Base-by-base conservation (phyloP, 2,113 vertebrate genomes). In the Rousettus leschenaultii region DNA sequence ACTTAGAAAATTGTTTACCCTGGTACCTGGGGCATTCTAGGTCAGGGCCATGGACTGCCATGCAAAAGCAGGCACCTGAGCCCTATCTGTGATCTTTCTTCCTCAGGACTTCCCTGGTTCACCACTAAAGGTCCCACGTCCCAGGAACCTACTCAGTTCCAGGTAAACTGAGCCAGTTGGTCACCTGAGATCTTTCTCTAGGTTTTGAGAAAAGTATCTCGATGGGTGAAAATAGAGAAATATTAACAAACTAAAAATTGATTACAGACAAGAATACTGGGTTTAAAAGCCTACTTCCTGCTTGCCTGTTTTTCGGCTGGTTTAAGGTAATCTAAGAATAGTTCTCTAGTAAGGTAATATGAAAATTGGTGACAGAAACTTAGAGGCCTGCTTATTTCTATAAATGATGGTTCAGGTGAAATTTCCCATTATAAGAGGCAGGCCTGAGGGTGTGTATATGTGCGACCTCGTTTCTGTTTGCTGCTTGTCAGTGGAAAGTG, bases 181-280 rank as follows among this genome's bases (percentile, higher is more conserved):
- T 87, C 48, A 89, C 18, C 19, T 73, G 65, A 45, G 63, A 11
- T 30, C 30, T 93, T n/a, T 79, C n/a, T 93, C 22, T 12, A 86
- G 35, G 30, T 94, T 95, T 79, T 86, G 45, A 87, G 87, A 78
- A 91, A 91, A 94, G 79, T 22, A 51, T 9, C 12, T 77, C 33
- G 7, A 77, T 84, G 55, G 2, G 5, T 77, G 18, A 61, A 95
- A 93, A 86, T 82, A 86, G 19, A 95, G 73, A 96, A 93, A 53
- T 93, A 73, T 63, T 75, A 65, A 89, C 26, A 86, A 95, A 43
- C 15, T n/a, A 59, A 92, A 90, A 28, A 43, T 74, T 74, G 66
- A 80, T 65, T 87, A 70, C 33, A 51, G 30, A 51, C 85, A 84
- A 89, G 28, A 63, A 84, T 63, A 57, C 3, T 82, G 43, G 19